Base-by-base conservation (phyloP, 2,113 vertebrate species). In the Garra rufa region DNA sequence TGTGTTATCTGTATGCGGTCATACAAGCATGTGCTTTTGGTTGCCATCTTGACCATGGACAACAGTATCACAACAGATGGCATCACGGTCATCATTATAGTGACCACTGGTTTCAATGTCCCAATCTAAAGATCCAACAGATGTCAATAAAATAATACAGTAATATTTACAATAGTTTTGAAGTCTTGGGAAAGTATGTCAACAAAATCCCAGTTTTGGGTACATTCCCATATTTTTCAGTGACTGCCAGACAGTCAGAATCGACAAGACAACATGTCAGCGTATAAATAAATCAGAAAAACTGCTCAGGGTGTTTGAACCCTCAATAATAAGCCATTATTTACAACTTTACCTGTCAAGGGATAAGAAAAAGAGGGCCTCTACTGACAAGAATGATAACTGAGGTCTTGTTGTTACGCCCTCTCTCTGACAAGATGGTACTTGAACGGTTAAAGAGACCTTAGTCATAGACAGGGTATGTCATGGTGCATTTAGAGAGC, bases 341-440 rank as follows among this genome's bases (percentile, higher is more conserved):
- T 91, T 92, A 92, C 88, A 88, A 85, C 87, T 26, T 63, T 88
- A 85, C 85, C 87, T 92, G 90, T 89, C 85, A 89, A 83, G 86
- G 85, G 65, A 90, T 75, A 84, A 86, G 84, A 92, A 92, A 92
- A 92, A 87, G 90, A 24, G 90, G 89, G 65, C 81, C 48, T 14
- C 73, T 81, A 81, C 86, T 94, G 93, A 91, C 91, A 93, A 90
- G 89, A 91, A 89, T 84, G 87, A 88, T 92, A 89, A 92, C 90
- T 90, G 89, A 93, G 87, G 89, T 88, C 89, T 86, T 89, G 91
- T 92, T 70, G 87, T 89, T 88, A 92, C 92, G 87, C 89, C 92
- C 90, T 88, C 76, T 87, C 83, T 80, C 88, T 93, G 92, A 94
- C 93, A 94, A 93, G 93, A 94, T 87, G 87, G 89, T 92, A 93